Percentiles rank a stretch among this genome's conserved stretches.
phyloP scores from a whole-genome alignment of 2,888 invertebrate species.

The Lepidonotus clava region DNA sequence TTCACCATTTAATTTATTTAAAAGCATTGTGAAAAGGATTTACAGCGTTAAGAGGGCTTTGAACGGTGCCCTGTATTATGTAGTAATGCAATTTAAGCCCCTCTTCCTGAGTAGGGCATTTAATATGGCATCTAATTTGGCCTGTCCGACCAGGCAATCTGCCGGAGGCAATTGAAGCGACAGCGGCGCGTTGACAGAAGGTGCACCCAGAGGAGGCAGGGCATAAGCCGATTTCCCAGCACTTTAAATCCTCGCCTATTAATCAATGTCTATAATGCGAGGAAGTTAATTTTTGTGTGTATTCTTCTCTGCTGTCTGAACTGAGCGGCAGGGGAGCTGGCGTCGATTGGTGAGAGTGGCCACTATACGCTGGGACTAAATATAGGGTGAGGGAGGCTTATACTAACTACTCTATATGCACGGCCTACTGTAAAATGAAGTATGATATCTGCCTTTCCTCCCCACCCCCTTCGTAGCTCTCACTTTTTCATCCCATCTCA shows the following conservation, averaged over 20 bases:
- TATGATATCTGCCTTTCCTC: no score
- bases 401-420: no score
- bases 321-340: no score
- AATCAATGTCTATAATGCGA: conserved; percentile 37
- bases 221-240: conserved; percentile 43
- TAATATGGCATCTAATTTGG: conserved; percentile 53
- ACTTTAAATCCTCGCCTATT: conserved; percentile 44
- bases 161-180: conserved; percentile 27
- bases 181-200: background rate
- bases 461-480: no score
- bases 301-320: background rate
- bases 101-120: conserved; percentile 37
- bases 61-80: conserved; percentile 41
- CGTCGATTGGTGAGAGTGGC: no score
- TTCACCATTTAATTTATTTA: conserved; percentile 57
- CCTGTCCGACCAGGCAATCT: conserved; percentile 20
- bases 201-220: background rate
- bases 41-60: conserved; percentile 47
- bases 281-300: conserved; percentile 43
- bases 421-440: no score
- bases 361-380: no score
- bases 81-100: conserved; percentile 51
- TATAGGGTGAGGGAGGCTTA: no score
- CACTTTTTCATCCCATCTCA: no score
- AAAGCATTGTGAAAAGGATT: conserved; percentile 55